Evolutionary conservation across 2,113 vertebrate genomes (phyloP), one percentile per base, ranked within the genome.

Genomic region (Chaetops frenatus): DNA sequence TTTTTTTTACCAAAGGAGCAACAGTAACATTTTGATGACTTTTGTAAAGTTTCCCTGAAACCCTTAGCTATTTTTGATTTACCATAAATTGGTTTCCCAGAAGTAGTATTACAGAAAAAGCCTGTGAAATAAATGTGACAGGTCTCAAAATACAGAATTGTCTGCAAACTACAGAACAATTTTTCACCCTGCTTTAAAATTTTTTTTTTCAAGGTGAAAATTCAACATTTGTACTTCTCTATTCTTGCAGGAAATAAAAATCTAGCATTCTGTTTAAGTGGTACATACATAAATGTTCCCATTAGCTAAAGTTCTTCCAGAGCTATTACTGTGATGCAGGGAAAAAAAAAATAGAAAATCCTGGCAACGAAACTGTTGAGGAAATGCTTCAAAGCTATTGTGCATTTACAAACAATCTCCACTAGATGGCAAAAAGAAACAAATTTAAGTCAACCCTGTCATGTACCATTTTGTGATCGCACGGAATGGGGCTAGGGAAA

Each of bases 361-460:
- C 12, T 33, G 48, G 9, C 4, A 4, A 9, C 0, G 2, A 27
- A 50, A 10, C 5, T 1, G 12, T 1, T 31, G n/a, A 48, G 27
- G 5, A 82, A 81, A 12, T 8, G 20, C 18, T 71, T 54, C 7
- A 7, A 31, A 4, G 12, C 4, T 36, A 12, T 9, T 72, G 31
- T 1, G 57, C 85, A 81, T 85, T 97, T 96, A 73, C 96, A 94
- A 76, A 88, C 31, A 71, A 72, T 22, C 7, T 87, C 97, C 98
- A 96, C 96, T 95, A 98, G 98, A 90, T 98, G 98, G 98, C 96
- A 97, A 12, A 95, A 97, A 42, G 83, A 97, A 98, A 95, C 97
- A 98, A 96, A 98, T 93, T 97, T 95, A 92, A 53, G 22, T 56
- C n/a, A 24, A 40, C 28, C 22, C 90, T 54, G 18, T 3, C 25